phyloP scores from a whole-genome alignment of 2,113 vertebrate species.

The Bucco capensis region DNA sequence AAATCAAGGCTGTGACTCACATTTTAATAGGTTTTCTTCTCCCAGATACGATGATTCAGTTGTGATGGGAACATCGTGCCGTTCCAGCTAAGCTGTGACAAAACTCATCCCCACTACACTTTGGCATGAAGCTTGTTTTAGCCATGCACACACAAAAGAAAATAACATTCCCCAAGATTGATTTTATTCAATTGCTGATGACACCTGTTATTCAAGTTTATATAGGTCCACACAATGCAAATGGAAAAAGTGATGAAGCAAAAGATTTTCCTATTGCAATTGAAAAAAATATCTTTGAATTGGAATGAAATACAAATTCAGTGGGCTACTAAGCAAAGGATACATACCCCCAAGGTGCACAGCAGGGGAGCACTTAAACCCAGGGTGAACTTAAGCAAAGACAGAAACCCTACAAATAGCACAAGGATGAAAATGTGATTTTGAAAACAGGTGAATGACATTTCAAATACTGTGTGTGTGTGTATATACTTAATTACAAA shows the following conservation, averaged over 20 bases:
- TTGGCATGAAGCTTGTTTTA: not conserved
- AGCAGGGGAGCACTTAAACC: not conserved
- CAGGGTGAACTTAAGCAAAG: not conserved
- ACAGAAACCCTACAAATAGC: not conserved
- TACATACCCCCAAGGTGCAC: not conserved
- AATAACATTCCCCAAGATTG: not conserved
- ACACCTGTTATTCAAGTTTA: not conserved
- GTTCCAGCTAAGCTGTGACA: not conserved
- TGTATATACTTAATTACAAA: not conserved
- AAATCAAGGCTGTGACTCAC: not conserved
- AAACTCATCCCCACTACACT: not conserved
- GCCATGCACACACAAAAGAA: not conserved
- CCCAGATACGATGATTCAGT: not conserved
- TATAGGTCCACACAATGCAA: not conserved
- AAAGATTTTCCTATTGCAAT: not conserved
- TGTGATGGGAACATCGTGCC: not conserved
- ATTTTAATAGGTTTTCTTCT: not conserved
- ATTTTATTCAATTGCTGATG: not conserved
- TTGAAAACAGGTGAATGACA: not conserved
- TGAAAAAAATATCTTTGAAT: not conserved
- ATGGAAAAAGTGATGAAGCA: not conserved
- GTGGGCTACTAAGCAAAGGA: not conserved
- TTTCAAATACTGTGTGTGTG: not conserved
- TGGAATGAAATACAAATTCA: not conserved
- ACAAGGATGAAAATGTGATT: not conserved